Base-by-base conservation (phyloP, 2,797 vertebrate genomes). In the Arctocebus calabarensis region DNA sequence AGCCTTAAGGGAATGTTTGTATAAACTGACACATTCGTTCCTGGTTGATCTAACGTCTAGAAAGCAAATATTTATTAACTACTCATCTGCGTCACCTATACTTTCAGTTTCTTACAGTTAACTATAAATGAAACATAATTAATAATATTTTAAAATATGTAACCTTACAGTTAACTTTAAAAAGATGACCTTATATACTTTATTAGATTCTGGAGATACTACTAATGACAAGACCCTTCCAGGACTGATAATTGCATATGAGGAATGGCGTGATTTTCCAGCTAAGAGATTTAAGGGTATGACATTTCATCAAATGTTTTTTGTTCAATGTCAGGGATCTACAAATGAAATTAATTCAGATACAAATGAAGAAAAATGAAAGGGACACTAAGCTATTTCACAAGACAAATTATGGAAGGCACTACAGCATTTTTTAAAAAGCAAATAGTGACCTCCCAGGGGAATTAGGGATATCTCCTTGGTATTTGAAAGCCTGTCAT, bases 401-500 rank as follows among this genome's bases (percentile, higher is more conserved):
- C n/a, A 96, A 61, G 78, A 94, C 8, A 27, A 45, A 52, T 93
- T 71, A 90, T 73, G 81, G 73, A 84, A 92, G 22, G 29, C 20
- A 62, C 32, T 64, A 37, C 82, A 59, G 40, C 34, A 82, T 92
- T 96, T 92, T 96, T 92, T 92, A 77, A 94, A 94, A 92, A 64
- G 29, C 79, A 85, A 73, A 77, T 29, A 85, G 66, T 81, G 1
- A 1, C 23, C 17, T 81, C 83, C 40, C 13, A 79, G 17, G n/a
- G 62, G 70, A 92, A 75, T 91, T 77, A 68, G 14, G 23, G 75
- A 32, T 52, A 68, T 77, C 40, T 52, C 25, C 68, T 88, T 48
- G 87, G 45, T 75, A 91, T 92, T 83, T 87, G 70, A 94, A 97
- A 94, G 70, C 40, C 64, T 96, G 59, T 94, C 79, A 88, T 68